phyloP scores from a whole-genome alignment of 2,888 invertebrate genomes.

The Aphidius colemani region DNA sequence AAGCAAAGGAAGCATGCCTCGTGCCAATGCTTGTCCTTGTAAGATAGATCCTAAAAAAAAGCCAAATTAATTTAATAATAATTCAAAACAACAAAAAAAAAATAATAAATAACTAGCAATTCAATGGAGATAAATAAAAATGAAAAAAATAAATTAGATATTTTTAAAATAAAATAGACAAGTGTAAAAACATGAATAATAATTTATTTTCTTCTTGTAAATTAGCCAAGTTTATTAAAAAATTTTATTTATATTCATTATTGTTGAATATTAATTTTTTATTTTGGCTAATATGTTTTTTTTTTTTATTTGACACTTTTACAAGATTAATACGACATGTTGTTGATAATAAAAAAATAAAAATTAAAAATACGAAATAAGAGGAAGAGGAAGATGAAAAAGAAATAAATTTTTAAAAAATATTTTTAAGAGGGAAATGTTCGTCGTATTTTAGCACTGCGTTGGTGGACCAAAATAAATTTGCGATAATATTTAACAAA shows the following conservation, averaged over 20 bases:
- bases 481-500: constrained; percentile 28
- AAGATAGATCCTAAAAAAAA: constrained; percentile 88
- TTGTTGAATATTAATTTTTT: too few species aligned
- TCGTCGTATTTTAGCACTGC: constrained; percentile 15
- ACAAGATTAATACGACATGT: not conserved
- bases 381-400: too few species aligned
- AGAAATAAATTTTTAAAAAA: too few species aligned
- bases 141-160: not conserved
- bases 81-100: not conserved
- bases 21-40: constrained; percentile 99
- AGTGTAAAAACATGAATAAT: not conserved
- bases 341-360: not conserved
- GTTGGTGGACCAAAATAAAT: constrained; percentile 36
- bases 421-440: too few species aligned
- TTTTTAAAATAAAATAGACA: not conserved
- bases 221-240: too few species aligned
- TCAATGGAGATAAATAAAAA: too few species aligned
- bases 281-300: not conserved
- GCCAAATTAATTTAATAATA: not conserved
- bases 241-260: too few species aligned
- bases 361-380: not conserved
- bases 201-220: not conserved
- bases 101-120: not conserved
- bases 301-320: not conserved
- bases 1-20: constrained; percentile 99